Percentiles rank a stretch among this genome's conserved stretches.
Evolutionary conservation across 2,113 vertebrate species (phyloP).

Genomic region (Tetrao urogallus): DNA sequence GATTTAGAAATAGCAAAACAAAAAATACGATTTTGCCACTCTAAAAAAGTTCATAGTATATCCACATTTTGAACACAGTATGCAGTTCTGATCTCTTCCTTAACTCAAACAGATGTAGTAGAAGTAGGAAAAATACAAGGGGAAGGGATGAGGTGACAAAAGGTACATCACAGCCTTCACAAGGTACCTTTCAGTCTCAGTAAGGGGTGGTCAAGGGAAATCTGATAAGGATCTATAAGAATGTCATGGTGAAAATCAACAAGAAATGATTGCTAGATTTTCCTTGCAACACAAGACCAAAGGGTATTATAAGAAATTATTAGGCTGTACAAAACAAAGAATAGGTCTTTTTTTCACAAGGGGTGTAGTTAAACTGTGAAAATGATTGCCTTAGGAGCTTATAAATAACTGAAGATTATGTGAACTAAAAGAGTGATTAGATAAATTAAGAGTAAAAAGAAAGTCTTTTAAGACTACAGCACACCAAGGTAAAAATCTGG

Average conservation of each 20-base stretch:
- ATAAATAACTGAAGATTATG: constrained; percentile 16
- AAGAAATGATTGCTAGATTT: not conserved
- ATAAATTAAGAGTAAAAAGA: not conserved
- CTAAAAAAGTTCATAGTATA: not conserved
- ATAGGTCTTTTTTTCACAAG: not conserved
- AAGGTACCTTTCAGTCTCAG: not conserved
- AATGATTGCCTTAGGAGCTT: constrained; percentile 3
- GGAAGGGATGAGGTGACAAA: not conserved
- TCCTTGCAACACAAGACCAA: not conserved
- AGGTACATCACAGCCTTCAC: not conserved
- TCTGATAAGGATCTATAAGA: not conserved
- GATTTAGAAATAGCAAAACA: constrained; percentile 44
- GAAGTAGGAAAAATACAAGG: not conserved
- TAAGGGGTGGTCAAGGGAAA: not conserved
- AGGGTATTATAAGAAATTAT: not conserved
- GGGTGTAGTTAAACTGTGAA: not conserved
- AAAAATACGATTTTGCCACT: not conserved
- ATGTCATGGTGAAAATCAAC: not conserved
- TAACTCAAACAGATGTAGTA: not conserved
- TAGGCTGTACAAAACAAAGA: constrained; percentile 21
- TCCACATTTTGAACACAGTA: not conserved
- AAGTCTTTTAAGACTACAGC: not conserved
- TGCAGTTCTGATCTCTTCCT: not conserved
- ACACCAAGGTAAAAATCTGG: not conserved
- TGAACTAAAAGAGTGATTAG: not conserved